These are phyloP conservation scores for Agonopterix arenella DNA, from an alignment of 2,888 invertebrate genomes.

Conservation along the genomic window DNA sequence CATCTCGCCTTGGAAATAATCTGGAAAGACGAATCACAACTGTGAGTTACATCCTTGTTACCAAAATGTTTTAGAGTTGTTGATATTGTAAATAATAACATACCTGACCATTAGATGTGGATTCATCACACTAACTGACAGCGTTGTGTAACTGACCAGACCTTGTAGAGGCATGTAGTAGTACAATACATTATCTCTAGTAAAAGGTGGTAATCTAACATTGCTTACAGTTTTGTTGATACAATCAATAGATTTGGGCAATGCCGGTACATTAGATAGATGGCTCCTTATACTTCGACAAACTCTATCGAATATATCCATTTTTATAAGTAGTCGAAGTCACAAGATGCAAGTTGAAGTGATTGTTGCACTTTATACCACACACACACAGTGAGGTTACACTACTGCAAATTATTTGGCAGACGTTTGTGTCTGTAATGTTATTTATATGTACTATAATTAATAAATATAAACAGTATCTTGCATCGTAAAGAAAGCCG, in stretches of 20 bases:
- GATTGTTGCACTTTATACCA: conserved; percentile 30
- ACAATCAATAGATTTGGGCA: conserved; percentile 53
- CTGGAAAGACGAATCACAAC: conserved; percentile 63
- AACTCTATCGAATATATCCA: conserved; percentile 62
- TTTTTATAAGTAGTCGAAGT: conserved; percentile 18
- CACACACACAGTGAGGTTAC: conserved; percentile 35
- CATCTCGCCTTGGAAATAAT: conserved; percentile 83
- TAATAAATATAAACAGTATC: too few relatives aligned
- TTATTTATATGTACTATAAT: conserved; percentile 28
- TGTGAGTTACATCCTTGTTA: background rate
- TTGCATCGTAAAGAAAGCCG: too few relatives aligned
- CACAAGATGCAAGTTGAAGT: conserved; percentile 7
- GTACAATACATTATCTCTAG: conserved; percentile 82
- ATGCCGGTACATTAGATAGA: conserved; percentile 38
- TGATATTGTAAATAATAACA: conserved; percentile 7
- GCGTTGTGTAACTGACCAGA: conserved; percentile 84
- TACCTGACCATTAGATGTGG: conserved; percentile 85
- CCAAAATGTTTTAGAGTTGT: too few relatives aligned
- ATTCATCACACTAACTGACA: conserved; percentile 91
- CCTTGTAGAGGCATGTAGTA: conserved; percentile 88
- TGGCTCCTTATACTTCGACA: conserved; percentile 46
- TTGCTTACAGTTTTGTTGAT: conserved; percentile 55
- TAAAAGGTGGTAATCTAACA: conserved; percentile 80
- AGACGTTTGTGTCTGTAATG: conserved; percentile 40
- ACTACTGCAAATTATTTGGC: conserved; percentile 65